Evolutionary conservation across 2,797 vertebrate species (phyloP), one percentile per base, ranked within the genome.

Genomic region (Macrochelys suwanniensis): DNA sequence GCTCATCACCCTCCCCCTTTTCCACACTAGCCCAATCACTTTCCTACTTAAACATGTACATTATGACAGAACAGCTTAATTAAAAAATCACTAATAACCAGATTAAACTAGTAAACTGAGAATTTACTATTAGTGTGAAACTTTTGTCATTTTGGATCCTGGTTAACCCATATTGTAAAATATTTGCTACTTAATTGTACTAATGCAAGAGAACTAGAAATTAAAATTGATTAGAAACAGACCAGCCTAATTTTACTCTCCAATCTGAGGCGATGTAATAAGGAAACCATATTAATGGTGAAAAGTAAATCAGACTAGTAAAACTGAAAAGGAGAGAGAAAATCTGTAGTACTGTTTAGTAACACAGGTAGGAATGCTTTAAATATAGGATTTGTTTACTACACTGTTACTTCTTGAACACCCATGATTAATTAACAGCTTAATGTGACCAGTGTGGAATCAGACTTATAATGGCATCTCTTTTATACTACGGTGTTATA

Each of bases 371-470:
- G 28, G 5, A 8, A 42, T 74, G 89, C 56, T 90, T 84, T 33
- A 95, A 77, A 71, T 61, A 51, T 0, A 2, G 9, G 68, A 59
- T 13, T 51, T 47, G 61, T 89, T 94, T 92, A 88, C n/a, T 23
- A 83, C 17, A 12, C n/a, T 42, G 11, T 90, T 25, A 17, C 15
- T 51, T 0, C 87, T 25, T 90, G 56, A 94, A 53, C 8, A 16
- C 6, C 89, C 59, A 6, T 0, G 65, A 4, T 7, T 0, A 45
- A 3, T 6, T 47, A n/a, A 0, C 3, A 13, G 3, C 74, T 88
- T 94, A 37, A 78, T 85, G 21, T 23, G 68, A 71, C 68, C 68
- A 71, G 5, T 42, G 37, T 71, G 37, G 37, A 37, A 71, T 37
- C 19, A 71, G 65, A 23, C 23, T 26, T 77, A 77, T 26, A 47